Evolutionary conservation across 2,797 vertebrate species (phyloP), one percentile per base, ranked within the genome.

Genomic region (Acropternis orthonyx): DNA sequence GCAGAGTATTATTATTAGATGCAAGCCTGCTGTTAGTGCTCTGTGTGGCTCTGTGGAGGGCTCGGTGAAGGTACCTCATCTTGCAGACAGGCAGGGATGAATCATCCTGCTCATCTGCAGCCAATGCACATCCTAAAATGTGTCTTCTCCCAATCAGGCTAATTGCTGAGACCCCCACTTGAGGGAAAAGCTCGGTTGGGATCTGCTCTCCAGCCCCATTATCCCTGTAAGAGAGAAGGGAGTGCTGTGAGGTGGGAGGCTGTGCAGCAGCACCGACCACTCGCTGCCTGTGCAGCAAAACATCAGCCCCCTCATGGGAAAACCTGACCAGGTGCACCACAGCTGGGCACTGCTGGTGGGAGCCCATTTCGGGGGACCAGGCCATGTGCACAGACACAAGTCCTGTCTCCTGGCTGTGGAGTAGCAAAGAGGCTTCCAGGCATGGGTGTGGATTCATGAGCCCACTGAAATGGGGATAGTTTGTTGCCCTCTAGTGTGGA

Each of bases 1-100:
- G 68, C 83, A 84, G 66, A 85, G 85, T 56, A 74, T 59, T 95
- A 94, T 94, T 96, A 93, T 94, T 92, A 95, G 94, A 91, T 1
- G 0, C 19, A 11, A 83, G 87, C 48, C 79, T 89, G 89, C 82
- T 94, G 89, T 87, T 84, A 15, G 68, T 43, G 73, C 1, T 8
- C 66, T 43, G 37, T 36, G 21, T 15, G 48, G 81, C 89, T 96
- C 66, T 88, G 94, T 52, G 5, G 65, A 90, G 77, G 71, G 87
- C 87, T 96, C 4, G 7, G 12, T 23, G 85, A 92, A n/a, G 51
- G 69, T 36, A 4, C 72, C 75, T 95, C 91, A 66, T 96, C 72
- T 75, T 92, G 68, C 92, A 92, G 73, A 54, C 73, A 91, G 79
- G 62, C 51, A 4, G 52, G 62, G 26, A n/a, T 95, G 94, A 96